Evolutionary conservation across 2,113 vertebrate genomes (phyloP).

Genomic region (Hippocampus barbouri): DNA sequence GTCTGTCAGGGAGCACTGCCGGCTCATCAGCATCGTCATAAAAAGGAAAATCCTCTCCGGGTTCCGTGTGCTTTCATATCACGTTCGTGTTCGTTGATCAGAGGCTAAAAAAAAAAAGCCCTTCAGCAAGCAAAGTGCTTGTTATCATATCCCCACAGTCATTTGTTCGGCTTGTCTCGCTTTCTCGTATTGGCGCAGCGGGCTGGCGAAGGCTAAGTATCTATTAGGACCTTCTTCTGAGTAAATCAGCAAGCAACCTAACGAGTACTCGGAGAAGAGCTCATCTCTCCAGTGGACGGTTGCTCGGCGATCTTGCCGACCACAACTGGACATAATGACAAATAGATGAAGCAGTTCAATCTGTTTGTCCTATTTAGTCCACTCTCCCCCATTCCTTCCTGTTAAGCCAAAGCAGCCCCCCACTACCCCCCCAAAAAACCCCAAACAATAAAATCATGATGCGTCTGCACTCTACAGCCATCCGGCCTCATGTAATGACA

Average conservation of each 20-base stretch:
- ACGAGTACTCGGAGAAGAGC: slow-evolving; percentile 16
- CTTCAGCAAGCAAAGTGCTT: slow-evolving; percentile 32
- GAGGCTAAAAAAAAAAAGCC: slow-evolving; percentile 20
- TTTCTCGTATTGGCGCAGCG: slow-evolving; percentile 13
- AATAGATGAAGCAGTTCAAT: not conserved
- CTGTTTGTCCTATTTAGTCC: not conserved
- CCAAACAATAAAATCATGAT: not conserved
- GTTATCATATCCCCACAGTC: slow-evolving; percentile 32
- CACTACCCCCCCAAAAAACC: too few species aligned
- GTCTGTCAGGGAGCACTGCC: slow-evolving; percentile 15
- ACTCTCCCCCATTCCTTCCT: not conserved
- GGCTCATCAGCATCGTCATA: slow-evolving; percentile 35
- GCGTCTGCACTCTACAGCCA: not conserved
- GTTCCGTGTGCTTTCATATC: slow-evolving; percentile 24
- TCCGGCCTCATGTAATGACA: not conserved
- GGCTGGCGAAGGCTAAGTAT: slow-evolving; percentile 24
- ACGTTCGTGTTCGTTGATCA: slow-evolving; percentile 35
- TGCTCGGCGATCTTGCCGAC: slow-evolving; percentile 2
- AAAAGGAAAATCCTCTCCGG: slow-evolving; percentile 27
- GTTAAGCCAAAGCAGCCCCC: not conserved
- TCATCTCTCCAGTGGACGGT: slow-evolving; percentile 12
- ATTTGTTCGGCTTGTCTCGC: slow-evolving; percentile 35
- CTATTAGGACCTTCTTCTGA: slow-evolving; percentile 34
- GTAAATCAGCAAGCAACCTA: slow-evolving; percentile 36
- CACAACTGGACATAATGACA: not conserved